These are phyloP conservation scores for Caenorhabditis remanei DNA, from an alignment of 1,140 invertebrate genomes.

Conservation along the genomic window DNA sequence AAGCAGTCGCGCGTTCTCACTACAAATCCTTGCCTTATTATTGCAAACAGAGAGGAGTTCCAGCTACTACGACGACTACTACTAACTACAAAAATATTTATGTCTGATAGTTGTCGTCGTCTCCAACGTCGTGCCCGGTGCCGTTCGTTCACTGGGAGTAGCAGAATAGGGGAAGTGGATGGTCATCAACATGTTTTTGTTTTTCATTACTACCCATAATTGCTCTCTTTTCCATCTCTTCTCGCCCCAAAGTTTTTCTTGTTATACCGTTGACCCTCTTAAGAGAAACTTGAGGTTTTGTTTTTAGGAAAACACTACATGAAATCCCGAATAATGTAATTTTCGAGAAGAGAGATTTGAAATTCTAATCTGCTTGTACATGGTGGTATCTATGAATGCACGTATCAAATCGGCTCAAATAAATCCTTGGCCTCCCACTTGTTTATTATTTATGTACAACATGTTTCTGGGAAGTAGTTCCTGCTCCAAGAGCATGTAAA, in stretches of 20 bases:
- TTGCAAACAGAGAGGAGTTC: background rate
- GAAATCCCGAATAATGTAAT: no score
- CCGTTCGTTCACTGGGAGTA: slow-evolving; percentile 15
- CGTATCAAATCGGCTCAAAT: background rate
- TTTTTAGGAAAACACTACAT: no score
- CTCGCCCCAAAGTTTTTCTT: slow-evolving; percentile 5
- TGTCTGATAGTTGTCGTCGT: background rate
- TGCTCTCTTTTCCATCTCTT: slow-evolving; percentile 19
- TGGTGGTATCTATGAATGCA: no score
- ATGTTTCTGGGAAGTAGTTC: slow-evolving; percentile 16
- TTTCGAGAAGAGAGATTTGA: no score
- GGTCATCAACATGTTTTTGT: slow-evolving; percentile 49
- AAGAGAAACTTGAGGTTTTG: background rate
- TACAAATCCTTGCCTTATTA: slow-evolving; percentile 34
- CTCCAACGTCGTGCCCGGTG: background rate
- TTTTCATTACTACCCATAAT: slow-evolving; percentile 54
- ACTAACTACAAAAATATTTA: slow-evolving; percentile 50
- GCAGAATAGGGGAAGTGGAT: background rate
- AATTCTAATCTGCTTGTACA: no score
- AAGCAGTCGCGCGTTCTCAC: background rate
- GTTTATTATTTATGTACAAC: slow-evolving; percentile 24
- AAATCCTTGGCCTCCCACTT: slow-evolving; percentile 22
- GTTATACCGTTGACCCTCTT: background rate
- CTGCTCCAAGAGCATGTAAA: slow-evolving; percentile 6
- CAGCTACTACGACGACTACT: background rate